A percentile compares a stretch with the other conserved stretches of the same genome.
These are phyloP conservation scores for Hozukius guyotensis DNA, from an alignment of 2,797 vertebrate genomes.

Conservation along the genomic window DNA sequence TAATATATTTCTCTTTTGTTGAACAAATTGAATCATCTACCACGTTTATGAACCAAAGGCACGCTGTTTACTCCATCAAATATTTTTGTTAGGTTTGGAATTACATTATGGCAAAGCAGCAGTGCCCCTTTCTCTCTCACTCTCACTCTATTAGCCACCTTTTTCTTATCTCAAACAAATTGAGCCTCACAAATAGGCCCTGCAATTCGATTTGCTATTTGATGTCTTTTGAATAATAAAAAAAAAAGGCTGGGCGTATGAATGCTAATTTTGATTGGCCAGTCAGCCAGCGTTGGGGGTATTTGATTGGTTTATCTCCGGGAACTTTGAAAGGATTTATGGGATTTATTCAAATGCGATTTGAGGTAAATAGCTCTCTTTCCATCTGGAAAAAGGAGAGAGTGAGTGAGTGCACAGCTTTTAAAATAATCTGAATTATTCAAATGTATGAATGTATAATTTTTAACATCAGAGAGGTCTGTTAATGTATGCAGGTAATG, in stretches of 20 bases:
- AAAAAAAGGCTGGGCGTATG: conserved; percentile 27
- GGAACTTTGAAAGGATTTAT: conserved; percentile 77
- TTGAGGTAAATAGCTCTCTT: conserved; percentile 75
- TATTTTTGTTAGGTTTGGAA: conserved; percentile 64
- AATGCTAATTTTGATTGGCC: conserved; percentile 76
- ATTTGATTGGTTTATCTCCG: conserved; percentile 76
- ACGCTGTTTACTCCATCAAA: conserved; percentile 51
- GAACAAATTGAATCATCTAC: conserved; percentile 60
- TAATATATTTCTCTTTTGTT: conserved; percentile 50
- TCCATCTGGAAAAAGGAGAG: conserved; percentile 57
- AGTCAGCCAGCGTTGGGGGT: conserved; percentile 45
- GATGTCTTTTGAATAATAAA: conserved; percentile 70
- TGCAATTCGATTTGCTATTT: conserved; percentile 70
- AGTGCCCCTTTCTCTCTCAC: conserved; percentile 25
- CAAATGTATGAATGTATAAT: conserved; percentile 78
- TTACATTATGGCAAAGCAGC: conserved; percentile 47
- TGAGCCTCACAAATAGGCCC: conserved; percentile 62
- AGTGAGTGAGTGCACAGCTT: conserved; percentile 70
- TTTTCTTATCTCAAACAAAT: conserved; percentile 72
- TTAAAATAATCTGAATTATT: conserved; percentile 82
- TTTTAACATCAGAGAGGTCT: conserved; percentile 72
- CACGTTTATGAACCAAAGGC: conserved; percentile 54
- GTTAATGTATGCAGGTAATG: conserved; percentile 78
- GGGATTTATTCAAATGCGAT: conserved; percentile 78
- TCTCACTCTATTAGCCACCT: conserved; percentile 60